Conservation (phyloP, 2,888 invertebrate species). For the Pegoplata infirma region DNA sequence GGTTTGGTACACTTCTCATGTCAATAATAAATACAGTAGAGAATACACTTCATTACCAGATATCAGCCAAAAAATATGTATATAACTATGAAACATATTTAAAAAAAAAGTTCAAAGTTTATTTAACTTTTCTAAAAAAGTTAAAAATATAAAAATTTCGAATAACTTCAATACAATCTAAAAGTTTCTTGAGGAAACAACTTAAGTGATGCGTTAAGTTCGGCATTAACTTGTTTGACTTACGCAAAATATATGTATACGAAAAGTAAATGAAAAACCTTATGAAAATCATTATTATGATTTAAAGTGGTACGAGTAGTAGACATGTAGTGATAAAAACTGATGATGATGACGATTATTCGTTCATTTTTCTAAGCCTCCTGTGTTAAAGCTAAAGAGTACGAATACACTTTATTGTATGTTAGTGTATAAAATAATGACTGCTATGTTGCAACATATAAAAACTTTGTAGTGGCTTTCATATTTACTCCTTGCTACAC, state of each 20-base stretch:
- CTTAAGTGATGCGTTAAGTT: conserved; percentile 34
- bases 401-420: background rate
- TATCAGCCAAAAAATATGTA: conserved; percentile 17
- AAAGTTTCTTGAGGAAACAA: conserved; percentile 11
- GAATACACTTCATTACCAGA: conserved; percentile 40
- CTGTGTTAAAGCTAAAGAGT: background rate
- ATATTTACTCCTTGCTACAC: background rate
- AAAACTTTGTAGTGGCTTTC: conserved; percentile 28
- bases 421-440: conserved; percentile 14
- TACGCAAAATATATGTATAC: conserved; percentile 19
- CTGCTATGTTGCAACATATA: conserved; percentile 36
- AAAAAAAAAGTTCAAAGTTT: conserved; percentile 34
- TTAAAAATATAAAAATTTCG: conserved; percentile 30
- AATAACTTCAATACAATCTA: background rate
- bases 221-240: conserved; percentile 27
- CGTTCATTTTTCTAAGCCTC: conserved; percentile 7
- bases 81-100: conserved; percentile 8
- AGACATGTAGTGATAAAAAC: background rate
- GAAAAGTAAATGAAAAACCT: background rate
- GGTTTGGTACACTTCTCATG: background rate
- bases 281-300: background rate
- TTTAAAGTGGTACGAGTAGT: conserved; percentile 4
- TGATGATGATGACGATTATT: background rate
- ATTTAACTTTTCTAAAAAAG: conserved; percentile 35
- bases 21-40: conserved; percentile 5